Base-by-base conservation (phyloP, 2,113 vertebrate genomes). In the Perccottus glenii region DNA sequence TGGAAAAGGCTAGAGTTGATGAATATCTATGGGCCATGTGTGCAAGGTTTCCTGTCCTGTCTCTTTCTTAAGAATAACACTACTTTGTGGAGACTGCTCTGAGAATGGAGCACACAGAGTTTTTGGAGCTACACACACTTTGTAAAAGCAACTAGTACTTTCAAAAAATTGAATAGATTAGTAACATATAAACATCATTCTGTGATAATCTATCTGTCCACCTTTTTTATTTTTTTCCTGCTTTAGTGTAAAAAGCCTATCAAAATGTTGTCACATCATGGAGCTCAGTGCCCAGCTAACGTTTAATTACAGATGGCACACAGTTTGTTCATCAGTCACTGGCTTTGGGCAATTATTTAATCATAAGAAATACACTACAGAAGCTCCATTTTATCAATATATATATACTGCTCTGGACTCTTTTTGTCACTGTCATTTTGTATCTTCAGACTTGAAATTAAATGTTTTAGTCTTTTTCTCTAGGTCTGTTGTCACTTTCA, bases 281-380 rank as follows among this genome's bases (percentile, higher is more conserved):
- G 44, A 73, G 75, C 73, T 10, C 43, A 67, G 80, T 51, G 60
- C 79, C 74, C 83, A 56, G 64, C 56, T 61, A 82, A 82, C 83
- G 66, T 92, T 92, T 93, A 91, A 92, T 94, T 92, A 88, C 67
- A 78, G 74, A 81, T 53, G 2, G 67, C 77, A 71, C 77, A 43
- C 53, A 42, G 58, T 76, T 89, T 50, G 64, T 58, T n/a, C 73
- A 77, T 81, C 80, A 77, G 35, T 3, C 35, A 51, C 71, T 4
- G 42, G 78, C 83, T 82, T 84, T 71, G 60, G 87, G 90, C 80
- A 64, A 75, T 84, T 76, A 89, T 85, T 88, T 89, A 91, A 94
- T 91, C 74, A 88, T 89, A 72, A 73, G 87, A 47, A 87, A 88
- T 88, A 61, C 70, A 73, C 68, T 84, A 48, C 38, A 53, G 70